phyloP scores from a whole-genome alignment of 2,888 invertebrate species.

The Euphydryas editha region DNA sequence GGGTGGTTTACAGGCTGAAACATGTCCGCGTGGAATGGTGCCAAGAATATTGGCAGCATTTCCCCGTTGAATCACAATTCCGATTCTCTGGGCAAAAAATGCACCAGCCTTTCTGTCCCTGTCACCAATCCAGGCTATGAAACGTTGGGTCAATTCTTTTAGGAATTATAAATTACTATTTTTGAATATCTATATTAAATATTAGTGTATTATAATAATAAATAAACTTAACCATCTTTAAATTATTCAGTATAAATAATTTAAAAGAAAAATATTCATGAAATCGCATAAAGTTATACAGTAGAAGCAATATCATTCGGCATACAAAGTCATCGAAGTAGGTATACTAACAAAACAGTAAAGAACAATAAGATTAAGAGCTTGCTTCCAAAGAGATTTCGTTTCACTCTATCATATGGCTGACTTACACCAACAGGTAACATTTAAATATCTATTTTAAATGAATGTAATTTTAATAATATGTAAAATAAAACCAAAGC shows the following conservation, averaged over 20 bases:
- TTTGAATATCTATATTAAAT: no score
- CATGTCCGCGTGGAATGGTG: no score
- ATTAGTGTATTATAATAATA: background rate
- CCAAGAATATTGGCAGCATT: no score
- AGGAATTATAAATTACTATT: no score
- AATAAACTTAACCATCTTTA: no score
- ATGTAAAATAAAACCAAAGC: no score
- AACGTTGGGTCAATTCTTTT: no score
- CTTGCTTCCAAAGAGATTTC: constrained; percentile 62
- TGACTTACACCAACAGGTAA: constrained; percentile 39
- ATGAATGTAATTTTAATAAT: background rate
- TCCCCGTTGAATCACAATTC: no score
- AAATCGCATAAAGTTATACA: constrained; percentile 8
- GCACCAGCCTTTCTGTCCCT: no score
- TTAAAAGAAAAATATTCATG: background rate
- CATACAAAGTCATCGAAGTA: constrained; percentile 39
- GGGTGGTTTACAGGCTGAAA: no score
- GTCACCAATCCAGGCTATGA: no score
- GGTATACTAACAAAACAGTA: constrained; percentile 53
- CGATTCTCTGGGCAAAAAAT: no score
- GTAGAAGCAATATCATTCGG: constrained; percentile 28
- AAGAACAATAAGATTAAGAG: constrained; percentile 70
- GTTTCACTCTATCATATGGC: constrained; percentile 56
- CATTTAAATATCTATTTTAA: background rate
- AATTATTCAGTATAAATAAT: background rate